Evolutionary conservation across 2,797 vertebrate genomes (phyloP).

Genomic region (Apogon hyalosoma): DNA sequence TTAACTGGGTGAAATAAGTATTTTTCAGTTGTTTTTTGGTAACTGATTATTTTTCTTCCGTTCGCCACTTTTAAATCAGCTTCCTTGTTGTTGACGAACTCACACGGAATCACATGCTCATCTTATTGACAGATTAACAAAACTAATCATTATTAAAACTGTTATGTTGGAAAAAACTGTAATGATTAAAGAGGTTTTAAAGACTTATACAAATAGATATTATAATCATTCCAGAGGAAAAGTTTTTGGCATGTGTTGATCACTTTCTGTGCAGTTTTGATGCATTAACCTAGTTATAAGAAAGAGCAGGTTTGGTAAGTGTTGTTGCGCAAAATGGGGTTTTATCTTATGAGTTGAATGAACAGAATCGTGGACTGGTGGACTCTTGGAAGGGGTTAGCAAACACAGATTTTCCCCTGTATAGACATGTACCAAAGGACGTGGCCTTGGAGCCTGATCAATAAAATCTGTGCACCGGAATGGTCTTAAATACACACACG

Average conservation of each 20-base stretch:
- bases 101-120: no score
- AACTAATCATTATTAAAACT: no score
- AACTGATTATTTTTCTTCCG: not conserved
- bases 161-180: no score
- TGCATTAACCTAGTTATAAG: not conserved
- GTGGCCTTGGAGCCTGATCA: conserved; percentile 72
- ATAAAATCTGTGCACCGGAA: conserved; percentile 39
- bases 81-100: no score
- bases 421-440: conserved; percentile 60
- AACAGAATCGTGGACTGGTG: conserved; percentile 66
- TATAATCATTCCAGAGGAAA: no score
- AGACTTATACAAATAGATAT: no score
- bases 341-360: conserved; percentile 63
- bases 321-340: conserved; percentile 48
- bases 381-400: conserved; percentile 58
- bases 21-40: not conserved
- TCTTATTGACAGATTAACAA: no score
- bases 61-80: no score
- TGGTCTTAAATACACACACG: conserved; percentile 4
- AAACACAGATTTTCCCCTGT: conserved; percentile 64
- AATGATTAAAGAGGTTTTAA: no score
- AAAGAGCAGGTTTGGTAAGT: conserved; percentile 1
- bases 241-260: no score
- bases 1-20: conserved; percentile 32
- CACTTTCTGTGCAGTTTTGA: not conserved